Percentiles rank a stretch among this genome's conserved stretches.
phyloP scores from a whole-genome alignment of 2,113 vertebrate species.

The Polypterus senegalus region DNA sequence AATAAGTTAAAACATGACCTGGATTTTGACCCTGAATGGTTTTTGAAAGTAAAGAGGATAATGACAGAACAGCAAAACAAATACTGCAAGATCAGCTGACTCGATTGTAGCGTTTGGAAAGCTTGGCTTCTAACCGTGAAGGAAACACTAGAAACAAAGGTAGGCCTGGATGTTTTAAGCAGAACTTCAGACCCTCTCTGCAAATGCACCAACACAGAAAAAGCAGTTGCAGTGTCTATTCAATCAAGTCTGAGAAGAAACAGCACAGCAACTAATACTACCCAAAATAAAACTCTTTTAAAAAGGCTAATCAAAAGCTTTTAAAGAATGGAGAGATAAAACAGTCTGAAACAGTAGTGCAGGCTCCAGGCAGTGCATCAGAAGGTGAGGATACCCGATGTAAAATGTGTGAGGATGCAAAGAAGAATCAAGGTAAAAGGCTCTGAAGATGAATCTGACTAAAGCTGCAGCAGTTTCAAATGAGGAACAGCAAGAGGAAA shows the following conservation, averaged over 20 bases:
- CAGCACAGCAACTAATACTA: too few species aligned
- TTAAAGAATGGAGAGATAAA: slow-evolving; percentile 33
- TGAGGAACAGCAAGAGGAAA: slow-evolving; percentile 5
- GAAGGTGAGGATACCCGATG: slow-evolving; percentile 24
- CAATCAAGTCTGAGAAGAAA: neutral
- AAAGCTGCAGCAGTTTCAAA: slow-evolving; percentile 2
- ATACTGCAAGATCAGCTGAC: slow-evolving; percentile 46
- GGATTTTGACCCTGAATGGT: slow-evolving; percentile 57
- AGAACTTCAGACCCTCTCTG: slow-evolving; percentile 25
- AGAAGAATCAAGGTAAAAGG: slow-evolving; percentile 10
- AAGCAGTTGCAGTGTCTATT: neutral
- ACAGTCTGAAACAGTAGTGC: slow-evolving; percentile 43
- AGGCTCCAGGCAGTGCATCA: slow-evolving; percentile 48
- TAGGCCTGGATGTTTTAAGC: slow-evolving; percentile 10
- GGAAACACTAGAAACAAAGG: slow-evolving; percentile 12
- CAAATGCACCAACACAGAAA: slow-evolving; percentile 2
- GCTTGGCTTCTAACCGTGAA: slow-evolving; percentile 17
- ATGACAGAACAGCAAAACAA: slow-evolving; percentile 60
- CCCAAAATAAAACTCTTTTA: too few species aligned
- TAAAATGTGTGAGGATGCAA: slow-evolving; percentile 8
- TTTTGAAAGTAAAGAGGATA: slow-evolving; percentile 56
- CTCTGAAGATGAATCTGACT: too few species aligned
- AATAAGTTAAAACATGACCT: slow-evolving; percentile 73
- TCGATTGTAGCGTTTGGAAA: slow-evolving; percentile 29
- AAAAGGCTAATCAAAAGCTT: too few species aligned